phyloP scores from a whole-genome alignment of 2,888 invertebrate genomes.

The Sarcophaga caerulescens region DNA sequence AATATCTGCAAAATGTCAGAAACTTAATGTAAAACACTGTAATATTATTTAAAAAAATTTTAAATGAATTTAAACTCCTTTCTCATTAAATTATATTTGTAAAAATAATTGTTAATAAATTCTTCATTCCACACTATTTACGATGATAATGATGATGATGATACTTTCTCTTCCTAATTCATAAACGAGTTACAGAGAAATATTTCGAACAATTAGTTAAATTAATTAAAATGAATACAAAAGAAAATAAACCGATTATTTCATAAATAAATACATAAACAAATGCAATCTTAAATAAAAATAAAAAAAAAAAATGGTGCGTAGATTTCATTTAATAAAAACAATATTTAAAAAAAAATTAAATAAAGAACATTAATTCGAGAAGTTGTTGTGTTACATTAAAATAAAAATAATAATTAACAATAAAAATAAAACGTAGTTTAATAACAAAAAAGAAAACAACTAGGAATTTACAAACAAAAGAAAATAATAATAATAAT shows the following conservation, averaged over 20 bases:
- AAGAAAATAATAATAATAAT: not conserved
- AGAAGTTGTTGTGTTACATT: slow-evolving; percentile 68
- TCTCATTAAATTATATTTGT: not conserved
- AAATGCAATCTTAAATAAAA: slow-evolving; percentile 68
- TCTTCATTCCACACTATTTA: slow-evolving; percentile 22
- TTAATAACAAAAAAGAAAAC: slow-evolving; percentile 56
- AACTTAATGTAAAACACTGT: not conserved
- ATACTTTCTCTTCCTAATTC: slow-evolving; percentile 30
- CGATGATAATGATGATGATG: not conserved
- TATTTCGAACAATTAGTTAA: slow-evolving; percentile 12
- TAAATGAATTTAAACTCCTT: not conserved
- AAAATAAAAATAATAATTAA: slow-evolving; percentile 27
- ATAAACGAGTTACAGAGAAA: slow-evolving; percentile 1
- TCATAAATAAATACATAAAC: not conserved
- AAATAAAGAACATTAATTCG: slow-evolving; percentile 54
- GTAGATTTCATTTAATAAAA: slow-evolving; percentile 63
- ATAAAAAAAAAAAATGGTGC: slow-evolving; percentile 67
- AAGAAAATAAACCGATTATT: not conserved
- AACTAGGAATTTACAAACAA: slow-evolving; percentile 54
- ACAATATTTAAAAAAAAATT: slow-evolving; percentile 31
- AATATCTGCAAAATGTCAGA: not conserved
- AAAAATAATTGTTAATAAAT: slow-evolving; percentile 38
- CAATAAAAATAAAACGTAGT: slow-evolving; percentile 51
- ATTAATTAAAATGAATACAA: not conserved
- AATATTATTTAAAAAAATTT: not conserved